Percentiles rank a stretch among this genome's conserved stretches.
These are phyloP conservation scores for Sinocyclocheilus maitianheensis DNA, from an alignment of 2,113 vertebrate species.

Conservation along the genomic window DNA sequence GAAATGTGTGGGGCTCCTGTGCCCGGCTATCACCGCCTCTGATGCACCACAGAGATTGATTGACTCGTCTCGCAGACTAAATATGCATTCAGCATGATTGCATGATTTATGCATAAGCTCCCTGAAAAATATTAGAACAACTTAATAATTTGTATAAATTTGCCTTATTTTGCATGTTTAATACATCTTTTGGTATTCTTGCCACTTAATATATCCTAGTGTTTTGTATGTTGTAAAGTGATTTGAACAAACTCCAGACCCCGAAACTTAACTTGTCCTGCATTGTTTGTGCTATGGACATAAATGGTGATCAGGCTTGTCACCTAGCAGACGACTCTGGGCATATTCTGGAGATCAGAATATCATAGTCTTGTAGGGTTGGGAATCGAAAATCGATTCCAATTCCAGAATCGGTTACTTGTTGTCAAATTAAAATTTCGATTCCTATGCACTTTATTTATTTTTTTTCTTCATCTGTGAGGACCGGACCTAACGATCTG, in stretches of 20 bases:
- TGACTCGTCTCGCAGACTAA: conserved; percentile 60
- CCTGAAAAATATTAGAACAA: conserved; percentile 54
- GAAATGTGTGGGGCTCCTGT: conserved; percentile 71
- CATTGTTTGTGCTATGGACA: background rate
- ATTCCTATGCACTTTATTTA: too few relatives aligned
- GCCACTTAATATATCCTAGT: background rate
- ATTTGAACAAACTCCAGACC: background rate
- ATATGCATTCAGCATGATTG: conserved; percentile 78
- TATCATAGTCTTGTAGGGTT: too few relatives aligned
- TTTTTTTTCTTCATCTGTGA: too few relatives aligned
- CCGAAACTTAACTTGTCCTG: background rate
- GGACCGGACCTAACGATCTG: too few relatives aligned
- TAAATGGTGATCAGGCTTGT: background rate
- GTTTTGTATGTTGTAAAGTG: background rate
- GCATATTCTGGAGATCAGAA: too few relatives aligned
- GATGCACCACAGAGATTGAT: conserved; percentile 42
- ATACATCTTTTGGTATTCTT: conserved; percentile 19
- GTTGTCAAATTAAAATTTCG: too few relatives aligned
- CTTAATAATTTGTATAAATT: conserved; percentile 63
- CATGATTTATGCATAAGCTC: conserved; percentile 80
- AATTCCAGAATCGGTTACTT: too few relatives aligned
- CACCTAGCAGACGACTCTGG: background rate
- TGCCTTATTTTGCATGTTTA: conserved; percentile 64
- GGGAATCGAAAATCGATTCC: too few relatives aligned
- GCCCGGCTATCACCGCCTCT: conserved; percentile 65